Evolutionary conservation across 2,888 invertebrate genomes (phyloP).

Genomic region (Parnassius apollo): DNA sequence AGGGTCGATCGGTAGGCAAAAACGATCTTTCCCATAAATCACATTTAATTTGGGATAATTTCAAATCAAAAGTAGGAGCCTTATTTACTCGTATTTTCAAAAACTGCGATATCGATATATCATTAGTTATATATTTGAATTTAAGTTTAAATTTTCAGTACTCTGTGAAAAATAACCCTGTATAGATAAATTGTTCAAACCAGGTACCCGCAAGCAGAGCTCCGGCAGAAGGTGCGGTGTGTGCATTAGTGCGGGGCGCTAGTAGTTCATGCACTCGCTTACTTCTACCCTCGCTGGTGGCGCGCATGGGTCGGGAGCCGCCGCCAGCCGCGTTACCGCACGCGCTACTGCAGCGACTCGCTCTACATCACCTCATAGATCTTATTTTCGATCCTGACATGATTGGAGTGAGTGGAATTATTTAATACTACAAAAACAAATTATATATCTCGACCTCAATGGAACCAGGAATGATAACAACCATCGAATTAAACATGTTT

Average conservation of each 20-base stretch:
- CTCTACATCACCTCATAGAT: constrained; percentile 67
- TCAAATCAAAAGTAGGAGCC: too few relatives aligned
- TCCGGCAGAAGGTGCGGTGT: constrained; percentile 73
- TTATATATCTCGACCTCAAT: too few relatives aligned
- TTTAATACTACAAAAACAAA: background rate
- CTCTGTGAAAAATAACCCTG: too few relatives aligned
- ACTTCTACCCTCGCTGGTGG: constrained; percentile 66
- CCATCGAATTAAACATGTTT: too few relatives aligned
- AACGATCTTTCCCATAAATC: too few relatives aligned
- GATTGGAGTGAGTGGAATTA: constrained; percentile 53
- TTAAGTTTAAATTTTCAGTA: too few relatives aligned
- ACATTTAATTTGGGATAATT: too few relatives aligned
- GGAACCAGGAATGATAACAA: too few relatives aligned
- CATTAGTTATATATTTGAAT: too few relatives aligned
- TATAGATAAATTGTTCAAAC: background rate
- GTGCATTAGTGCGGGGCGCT: constrained; percentile 64
- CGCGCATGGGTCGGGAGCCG: constrained; percentile 74
- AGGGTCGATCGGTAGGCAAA: too few relatives aligned
- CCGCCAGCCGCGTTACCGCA: constrained; percentile 75
- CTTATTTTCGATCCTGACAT: constrained; percentile 66
- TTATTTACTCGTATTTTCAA: too few relatives aligned
- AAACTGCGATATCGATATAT: too few relatives aligned
- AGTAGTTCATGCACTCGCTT: constrained; percentile 59
- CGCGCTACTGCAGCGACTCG: constrained; percentile 64
- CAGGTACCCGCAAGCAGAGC: constrained; percentile 69